phyloP scores from a whole-genome alignment of 1,140 invertebrate genomes.

The Delia radicum region DNA sequence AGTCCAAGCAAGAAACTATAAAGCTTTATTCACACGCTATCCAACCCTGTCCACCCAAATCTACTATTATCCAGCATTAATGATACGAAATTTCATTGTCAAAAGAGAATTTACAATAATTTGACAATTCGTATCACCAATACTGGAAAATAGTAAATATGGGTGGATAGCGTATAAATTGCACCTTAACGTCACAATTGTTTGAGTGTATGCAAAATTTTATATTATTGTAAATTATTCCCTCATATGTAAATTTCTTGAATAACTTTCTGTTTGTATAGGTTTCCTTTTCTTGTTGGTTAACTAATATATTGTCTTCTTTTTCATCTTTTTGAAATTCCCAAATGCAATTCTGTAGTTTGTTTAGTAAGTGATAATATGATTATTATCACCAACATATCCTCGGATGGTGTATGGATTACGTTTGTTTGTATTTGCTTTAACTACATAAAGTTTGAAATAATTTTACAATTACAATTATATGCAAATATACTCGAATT shows the following conservation, averaged over 20 bases:
- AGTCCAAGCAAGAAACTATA: too few relatives aligned
- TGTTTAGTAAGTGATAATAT: constrained; percentile 21
- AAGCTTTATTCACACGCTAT: too few relatives aligned
- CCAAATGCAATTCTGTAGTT: constrained; percentile 17
- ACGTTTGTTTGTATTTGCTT: neutral
- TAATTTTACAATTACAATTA: constrained; percentile 20
- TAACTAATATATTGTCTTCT: neutral
- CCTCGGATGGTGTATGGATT: neutral
- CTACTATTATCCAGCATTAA: too few relatives aligned
- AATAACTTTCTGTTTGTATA: neutral
- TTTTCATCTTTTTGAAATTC: neutral
- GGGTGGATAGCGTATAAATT: too few relatives aligned
- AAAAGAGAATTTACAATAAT: too few relatives aligned
- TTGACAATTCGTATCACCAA: too few relatives aligned
- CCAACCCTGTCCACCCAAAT: too few relatives aligned
- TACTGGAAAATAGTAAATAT: too few relatives aligned
- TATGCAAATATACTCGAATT: neutral
- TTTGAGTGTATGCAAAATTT: too few relatives aligned
- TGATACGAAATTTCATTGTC: too few relatives aligned
- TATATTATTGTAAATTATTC: neutral
- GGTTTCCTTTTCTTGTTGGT: neutral
- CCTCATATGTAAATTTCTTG: neutral
- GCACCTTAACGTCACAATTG: too few relatives aligned
- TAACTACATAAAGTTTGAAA: neutral
- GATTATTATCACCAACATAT: constrained; percentile 5